A percentile compares a stretch with the other conserved stretches of the same genome.
Conservation (phyloP, 2,888 invertebrate genomes). For the Ecdyonurus torrentis region DNA sequence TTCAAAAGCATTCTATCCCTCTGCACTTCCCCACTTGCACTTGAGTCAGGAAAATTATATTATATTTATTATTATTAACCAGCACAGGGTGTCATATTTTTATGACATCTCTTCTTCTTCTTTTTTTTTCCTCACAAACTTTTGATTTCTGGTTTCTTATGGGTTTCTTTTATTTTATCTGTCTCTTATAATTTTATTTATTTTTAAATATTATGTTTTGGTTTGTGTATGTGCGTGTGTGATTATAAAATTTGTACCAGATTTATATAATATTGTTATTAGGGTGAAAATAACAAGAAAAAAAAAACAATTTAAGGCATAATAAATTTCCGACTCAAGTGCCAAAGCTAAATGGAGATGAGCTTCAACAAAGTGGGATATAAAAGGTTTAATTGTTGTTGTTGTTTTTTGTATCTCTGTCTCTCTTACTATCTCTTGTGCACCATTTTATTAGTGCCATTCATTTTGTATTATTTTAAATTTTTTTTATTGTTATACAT, state of each 20-base stretch:
- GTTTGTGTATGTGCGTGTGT: conserved; percentile 1
- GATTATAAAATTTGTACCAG: neutral
- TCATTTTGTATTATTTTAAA: neutral
- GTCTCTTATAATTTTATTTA: neutral
- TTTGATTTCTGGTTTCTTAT: neutral
- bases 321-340: neutral
- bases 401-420: too few species aligned
- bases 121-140: neutral
- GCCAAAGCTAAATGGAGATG: neutral
- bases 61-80: conserved; percentile 1
- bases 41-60: neutral
- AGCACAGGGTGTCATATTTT: conserved; percentile 1
- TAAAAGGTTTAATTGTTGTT: neutral
- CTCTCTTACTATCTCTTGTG: too few species aligned
- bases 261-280: too few species aligned
- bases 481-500: neutral
- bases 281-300: too few species aligned
- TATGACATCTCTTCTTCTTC: too few species aligned
- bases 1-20: neutral
- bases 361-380: neutral
- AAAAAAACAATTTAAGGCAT: too few species aligned
- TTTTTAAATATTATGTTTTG: too few species aligned
- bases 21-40: conserved; percentile 1
- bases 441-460: neutral
- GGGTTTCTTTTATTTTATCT: neutral